A percentile compares a stretch with the other conserved stretches of the same genome.
Evolutionary conservation across 1,140 invertebrate genomes (phyloP).

Genomic region (Episyrphus balteatus): DNA sequence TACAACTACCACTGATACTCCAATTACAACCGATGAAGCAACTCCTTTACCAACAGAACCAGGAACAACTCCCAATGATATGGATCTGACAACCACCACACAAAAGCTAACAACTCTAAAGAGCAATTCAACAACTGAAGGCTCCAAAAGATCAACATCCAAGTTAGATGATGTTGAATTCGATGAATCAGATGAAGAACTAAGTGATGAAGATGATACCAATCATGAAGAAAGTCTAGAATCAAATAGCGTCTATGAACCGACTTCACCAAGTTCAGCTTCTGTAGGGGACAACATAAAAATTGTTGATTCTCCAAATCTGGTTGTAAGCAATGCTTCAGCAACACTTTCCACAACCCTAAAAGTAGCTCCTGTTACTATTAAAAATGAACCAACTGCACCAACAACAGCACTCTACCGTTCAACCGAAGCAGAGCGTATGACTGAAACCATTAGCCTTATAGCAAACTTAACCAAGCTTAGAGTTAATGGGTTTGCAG

Average conservation of each 20-base stretch:
- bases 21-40: neutral
- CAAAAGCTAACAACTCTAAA: neutral
- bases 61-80: neutral
- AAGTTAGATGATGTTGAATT: neutral
- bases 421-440: slow-evolving; percentile 1
- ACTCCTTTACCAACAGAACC: neutral
- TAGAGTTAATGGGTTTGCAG: neutral
- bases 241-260: slow-evolving; percentile 28
- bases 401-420: neutral
- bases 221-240: slow-evolving; percentile 10
- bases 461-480: neutral
- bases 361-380: slow-evolving; percentile 2
- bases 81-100: neutral
- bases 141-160: neutral
- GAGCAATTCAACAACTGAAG: neutral
- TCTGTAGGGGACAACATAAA: slow-evolving; percentile 18
- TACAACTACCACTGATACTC: slow-evolving; percentile 10
- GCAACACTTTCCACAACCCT: slow-evolving; percentile 9
- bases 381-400: neutral
- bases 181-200: neutral
- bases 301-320: slow-evolving; percentile 23
- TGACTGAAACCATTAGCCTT: neutral
- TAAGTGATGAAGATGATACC: slow-evolving; percentile 2
- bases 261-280: slow-evolving; percentile 1
- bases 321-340: slow-evolving; percentile 15